Evolutionary conservation across 2,888 invertebrate genomes (phyloP).

Genomic region (Amaurobius ferox): DNA sequence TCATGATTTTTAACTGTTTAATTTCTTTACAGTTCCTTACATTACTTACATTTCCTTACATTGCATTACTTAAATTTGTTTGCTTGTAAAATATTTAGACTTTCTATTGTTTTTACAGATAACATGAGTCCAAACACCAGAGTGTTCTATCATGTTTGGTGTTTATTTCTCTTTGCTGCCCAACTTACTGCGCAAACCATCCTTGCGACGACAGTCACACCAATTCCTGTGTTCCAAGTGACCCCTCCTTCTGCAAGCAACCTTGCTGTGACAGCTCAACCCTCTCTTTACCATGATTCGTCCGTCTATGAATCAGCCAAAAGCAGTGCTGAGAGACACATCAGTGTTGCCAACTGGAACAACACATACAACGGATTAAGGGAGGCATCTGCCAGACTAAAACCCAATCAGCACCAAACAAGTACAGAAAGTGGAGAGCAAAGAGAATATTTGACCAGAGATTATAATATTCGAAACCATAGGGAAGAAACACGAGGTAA

Average conservation of each 20-base stretch:
- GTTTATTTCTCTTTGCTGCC: background rate
- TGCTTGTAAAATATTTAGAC: no score
- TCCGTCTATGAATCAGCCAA: slow-evolving; percentile 14
- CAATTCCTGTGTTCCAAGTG: slow-evolving; percentile 47
- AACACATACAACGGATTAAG: slow-evolving; percentile 9
- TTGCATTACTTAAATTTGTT: no score
- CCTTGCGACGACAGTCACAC: slow-evolving; percentile 27
- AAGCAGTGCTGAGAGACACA: slow-evolving; percentile 32
- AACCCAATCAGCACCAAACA: background rate
- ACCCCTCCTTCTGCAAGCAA: slow-evolving; percentile 40
- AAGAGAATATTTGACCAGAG: background rate
- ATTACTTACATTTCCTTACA: no score
- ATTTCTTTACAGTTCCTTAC: no score
- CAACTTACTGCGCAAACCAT: background rate
- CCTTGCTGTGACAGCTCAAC: slow-evolving; percentile 24
- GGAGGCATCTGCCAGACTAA: background rate
- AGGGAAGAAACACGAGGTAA: slow-evolving; percentile 24
- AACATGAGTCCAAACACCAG: background rate
- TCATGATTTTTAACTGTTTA: no score
- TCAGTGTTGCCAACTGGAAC: slow-evolving; percentile 36
- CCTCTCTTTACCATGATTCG: slow-evolving; percentile 23
- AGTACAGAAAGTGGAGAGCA: slow-evolving; percentile 20
- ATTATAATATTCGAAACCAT: slow-evolving; percentile 35
- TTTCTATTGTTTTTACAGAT: background rate
- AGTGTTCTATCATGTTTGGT: background rate